Evolutionary conservation across 2,113 vertebrate species (phyloP).

Genomic region (Neodontobutis hainanensis): DNA sequence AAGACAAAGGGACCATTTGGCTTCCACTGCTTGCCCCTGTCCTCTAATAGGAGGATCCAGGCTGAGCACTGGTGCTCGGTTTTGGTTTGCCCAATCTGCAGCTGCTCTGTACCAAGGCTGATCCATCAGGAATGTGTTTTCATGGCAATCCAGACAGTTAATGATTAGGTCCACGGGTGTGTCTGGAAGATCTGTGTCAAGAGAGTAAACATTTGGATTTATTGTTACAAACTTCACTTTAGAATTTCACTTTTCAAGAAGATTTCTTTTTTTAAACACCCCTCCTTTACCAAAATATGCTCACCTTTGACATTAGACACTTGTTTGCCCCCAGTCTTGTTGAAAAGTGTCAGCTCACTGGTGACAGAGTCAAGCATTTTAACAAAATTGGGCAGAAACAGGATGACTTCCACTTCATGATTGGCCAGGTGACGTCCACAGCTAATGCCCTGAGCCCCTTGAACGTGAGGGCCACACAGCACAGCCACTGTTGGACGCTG

Average conservation of each 20-base stretch:
- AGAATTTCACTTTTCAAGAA: not conserved
- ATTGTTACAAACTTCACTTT: not conserved
- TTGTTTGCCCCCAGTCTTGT: constrained; percentile 90
- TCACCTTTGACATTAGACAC: constrained; percentile 94
- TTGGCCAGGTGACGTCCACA: constrained; percentile 96
- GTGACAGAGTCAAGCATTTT: constrained; percentile 97
- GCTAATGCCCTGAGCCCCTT: constrained; percentile 97
- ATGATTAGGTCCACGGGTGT: constrained; percentile 96
- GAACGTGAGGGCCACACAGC: constrained; percentile 93
- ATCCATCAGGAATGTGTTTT: constrained; percentile 92
- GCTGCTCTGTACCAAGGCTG: constrained; percentile 96
- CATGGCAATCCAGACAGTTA: constrained; percentile 96
- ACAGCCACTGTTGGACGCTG: constrained; percentile 93
- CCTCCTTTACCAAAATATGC: not conserved
- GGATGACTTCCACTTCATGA: constrained; percentile 93
- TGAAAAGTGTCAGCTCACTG: constrained; percentile 91
- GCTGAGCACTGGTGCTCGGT: constrained; percentile 93
- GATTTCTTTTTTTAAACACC: not conserved
- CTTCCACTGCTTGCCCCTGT: constrained; percentile 88
- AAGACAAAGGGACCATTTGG: constrained; percentile 95
- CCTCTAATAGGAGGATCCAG: constrained; percentile 91
- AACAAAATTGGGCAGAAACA: constrained; percentile 96
- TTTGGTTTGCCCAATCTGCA: constrained; percentile 96
- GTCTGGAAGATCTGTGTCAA: constrained; percentile 87
- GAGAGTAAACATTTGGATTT: not conserved